Base-by-base conservation (phyloP, 2,888 invertebrate species). In the Steromphala cineraria region DNA sequence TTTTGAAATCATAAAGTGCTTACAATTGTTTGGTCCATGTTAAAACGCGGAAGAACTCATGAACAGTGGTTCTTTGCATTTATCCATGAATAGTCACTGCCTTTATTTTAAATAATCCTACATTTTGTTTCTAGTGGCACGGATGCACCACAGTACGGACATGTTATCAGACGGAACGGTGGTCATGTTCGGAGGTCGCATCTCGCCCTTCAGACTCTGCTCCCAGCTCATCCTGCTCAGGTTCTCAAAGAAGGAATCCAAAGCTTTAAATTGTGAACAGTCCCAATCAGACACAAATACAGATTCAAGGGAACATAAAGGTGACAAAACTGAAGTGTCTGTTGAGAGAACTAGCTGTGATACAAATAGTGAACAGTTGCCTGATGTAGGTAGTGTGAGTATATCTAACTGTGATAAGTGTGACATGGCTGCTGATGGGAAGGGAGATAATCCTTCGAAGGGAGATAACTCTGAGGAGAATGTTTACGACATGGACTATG, bases 131-230 rank as follows among this genome's bases (percentile, higher is more conserved):
- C 46, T 81, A 90, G 91, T 87, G 67, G 88, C 88, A 31, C 82
- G 91, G 80, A 90, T 92, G 90, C 89, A 91, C 81, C 88, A 90
- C 62, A 86, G 89, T 1, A 78, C 87, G 1, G 87, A 87, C 31
- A 36, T 79, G 15, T 71, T 90, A 21, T 79, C 84, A 71, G 85
- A 90, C 85, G 88, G 88, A 15, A 82, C 85, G 24, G 67, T 92
- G n/a, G 75, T 93, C 56, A 78, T 93, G 75, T 88, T 92, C 81
- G 94, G 93, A 67, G 94, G 94, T 19, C 88, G 94, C 46, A 90
- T 90, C 24, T 93, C 94, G n/a, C 94, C 94, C 7, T 85, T 86
- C 77, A 80, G 82, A 52, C 82, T 84, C 75, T 85, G 84, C 67
- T 75, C 74, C 36, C 81, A 82, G 78, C 82, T 85, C 74, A 52